Evolutionary conservation across 2,113 vertebrate genomes (phyloP), one percentile per base, ranked within the genome.

Genomic region (Nothocercus julius): DNA sequence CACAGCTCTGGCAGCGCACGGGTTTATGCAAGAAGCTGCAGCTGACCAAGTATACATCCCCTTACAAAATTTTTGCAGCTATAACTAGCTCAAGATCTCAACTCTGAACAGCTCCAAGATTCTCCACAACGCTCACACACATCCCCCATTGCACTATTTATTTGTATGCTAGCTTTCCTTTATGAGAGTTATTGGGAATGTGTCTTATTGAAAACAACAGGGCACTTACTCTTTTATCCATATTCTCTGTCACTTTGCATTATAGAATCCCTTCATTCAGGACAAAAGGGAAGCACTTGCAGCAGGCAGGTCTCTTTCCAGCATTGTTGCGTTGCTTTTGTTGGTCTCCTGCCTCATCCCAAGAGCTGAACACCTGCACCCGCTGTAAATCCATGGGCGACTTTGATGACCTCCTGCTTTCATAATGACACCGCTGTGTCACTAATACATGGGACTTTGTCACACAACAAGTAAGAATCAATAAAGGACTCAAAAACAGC

Each of bases 241-340:
- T 74, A 53, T 82, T 86, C 44, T 78, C 70, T 87, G 54, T 44
- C 93, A 61, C 40, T 85, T 84, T 45, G 44, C 42, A 28, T 91
- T 89, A 87, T 11, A 85, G 54, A 62, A 90, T 85, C 42, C 40
- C 47, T 94, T 87, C 20, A 24, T 79, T 73, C 67, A 59, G 67
- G 70, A 87, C 82, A 82, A 96, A 83, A 95, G 62, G 24, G 30
- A 92, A 56, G 28, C 47, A 27, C 32, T 56, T 59, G 28, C 51
- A 93, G 74, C 45, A 80, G 34, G 27, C 40, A 69, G 40, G 30
- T 75, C 42, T 61, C 13, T 74, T 91, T 63, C 73, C 30, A 54
- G 30, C 36, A 72, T 17, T 64, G 25, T 63, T 84, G 42, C 5
- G 7, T 51, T 78, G n/a, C 73, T 75, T 90, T 90, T 81, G 7